Evolutionary conservation across 2,113 vertebrate species (phyloP).

Genomic region (Odocoileus virginianus): DNA sequence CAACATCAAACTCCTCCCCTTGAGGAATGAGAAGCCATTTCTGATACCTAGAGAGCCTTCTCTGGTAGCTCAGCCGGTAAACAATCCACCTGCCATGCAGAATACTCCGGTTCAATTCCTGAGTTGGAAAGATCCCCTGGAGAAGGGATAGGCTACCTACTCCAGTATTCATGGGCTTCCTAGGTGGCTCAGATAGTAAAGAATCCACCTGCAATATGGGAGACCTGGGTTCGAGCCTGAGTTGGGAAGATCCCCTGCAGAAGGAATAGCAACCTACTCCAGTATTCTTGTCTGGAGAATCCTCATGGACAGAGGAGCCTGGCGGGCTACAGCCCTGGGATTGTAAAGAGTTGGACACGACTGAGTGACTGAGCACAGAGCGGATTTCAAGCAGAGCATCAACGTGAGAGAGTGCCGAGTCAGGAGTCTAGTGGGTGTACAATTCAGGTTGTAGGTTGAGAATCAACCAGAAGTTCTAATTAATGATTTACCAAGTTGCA

Average conservation of each 20-base stretch:
- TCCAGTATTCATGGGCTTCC: neutral
- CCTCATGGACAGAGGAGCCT: neutral
- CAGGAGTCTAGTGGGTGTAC: neutral
- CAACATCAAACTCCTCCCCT: neutral
- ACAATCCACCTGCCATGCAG: neutral
- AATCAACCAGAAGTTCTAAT: neutral
- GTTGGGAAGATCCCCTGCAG: neutral
- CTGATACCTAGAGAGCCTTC: neutral
- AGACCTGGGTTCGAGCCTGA: neutral
- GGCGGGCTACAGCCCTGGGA: neutral
- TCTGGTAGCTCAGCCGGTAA: neutral
- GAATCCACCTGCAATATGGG: neutral
- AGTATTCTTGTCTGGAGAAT: neutral
- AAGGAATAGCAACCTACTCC: neutral
- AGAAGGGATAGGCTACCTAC: neutral
- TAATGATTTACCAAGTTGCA: neutral
- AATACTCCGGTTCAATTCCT: neutral
- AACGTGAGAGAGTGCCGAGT: neutral
- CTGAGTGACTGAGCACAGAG: neutral
- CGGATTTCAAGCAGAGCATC: neutral
- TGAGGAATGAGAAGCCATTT: neutral
- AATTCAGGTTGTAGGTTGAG: neutral
- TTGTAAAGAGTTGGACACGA: neutral
- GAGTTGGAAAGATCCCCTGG: neutral
- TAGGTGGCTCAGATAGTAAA: neutral